phyloP scores from a whole-genome alignment of 2,888 invertebrate genomes.

The Drosophila colorata region DNA sequence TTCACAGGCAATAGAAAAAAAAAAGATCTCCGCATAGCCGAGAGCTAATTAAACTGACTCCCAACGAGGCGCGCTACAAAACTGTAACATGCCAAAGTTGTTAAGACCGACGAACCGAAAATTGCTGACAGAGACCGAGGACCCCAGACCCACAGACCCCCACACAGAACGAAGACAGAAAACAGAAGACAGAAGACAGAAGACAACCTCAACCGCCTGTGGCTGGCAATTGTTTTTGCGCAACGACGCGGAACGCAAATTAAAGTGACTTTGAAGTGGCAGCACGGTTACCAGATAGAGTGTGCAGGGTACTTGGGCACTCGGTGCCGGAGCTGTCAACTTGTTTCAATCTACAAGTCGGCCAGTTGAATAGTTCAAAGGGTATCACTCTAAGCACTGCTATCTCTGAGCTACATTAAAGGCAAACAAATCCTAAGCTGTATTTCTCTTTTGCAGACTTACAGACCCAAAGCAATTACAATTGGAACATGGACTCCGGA shows the following conservation, averaged over 20 bases:
- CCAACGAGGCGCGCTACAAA: constrained; percentile 39
- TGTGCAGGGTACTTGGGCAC: constrained; percentile 8
- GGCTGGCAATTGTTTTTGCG: constrained; percentile 64
- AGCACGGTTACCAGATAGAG: neutral
- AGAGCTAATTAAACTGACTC: constrained; percentile 53
- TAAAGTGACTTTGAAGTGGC: constrained; percentile 57
- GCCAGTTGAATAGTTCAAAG: constrained; percentile 34
- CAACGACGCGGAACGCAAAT: constrained; percentile 70
- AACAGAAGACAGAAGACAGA: constrained; percentile 8
- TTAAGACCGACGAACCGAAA: constrained; percentile 64
- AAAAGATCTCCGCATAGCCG: constrained; percentile 26
- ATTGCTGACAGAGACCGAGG: constrained; percentile 28
- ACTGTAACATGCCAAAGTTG: constrained; percentile 62
- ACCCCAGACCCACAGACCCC: neutral
- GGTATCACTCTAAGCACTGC: neutral
- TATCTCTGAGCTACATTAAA: no score
- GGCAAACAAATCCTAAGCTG: neutral
- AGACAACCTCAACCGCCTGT: constrained; percentile 28
- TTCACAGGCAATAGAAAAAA: constrained; percentile 9
- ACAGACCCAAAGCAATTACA: no score
- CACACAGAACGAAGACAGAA: constrained; percentile 2
- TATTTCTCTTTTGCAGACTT: constrained; percentile 14
- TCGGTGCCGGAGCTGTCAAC: constrained; percentile 24
- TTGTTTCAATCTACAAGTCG: constrained; percentile 13
- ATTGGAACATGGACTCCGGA: constrained; percentile 81